Base-by-base conservation (phyloP, 1,140 invertebrate species). In the Apis mellifera region DNA sequence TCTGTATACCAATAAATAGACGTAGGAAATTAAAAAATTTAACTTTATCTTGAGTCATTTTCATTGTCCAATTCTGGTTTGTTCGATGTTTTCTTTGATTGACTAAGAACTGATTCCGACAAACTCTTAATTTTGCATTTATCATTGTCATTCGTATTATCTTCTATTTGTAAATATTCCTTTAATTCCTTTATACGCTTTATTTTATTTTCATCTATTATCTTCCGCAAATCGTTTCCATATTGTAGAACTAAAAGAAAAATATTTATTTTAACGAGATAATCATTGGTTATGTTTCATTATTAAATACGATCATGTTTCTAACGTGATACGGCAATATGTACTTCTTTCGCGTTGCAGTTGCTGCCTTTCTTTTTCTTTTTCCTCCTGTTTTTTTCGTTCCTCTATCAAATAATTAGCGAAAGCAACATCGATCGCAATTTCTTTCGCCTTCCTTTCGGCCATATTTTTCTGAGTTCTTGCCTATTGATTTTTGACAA, bases 1-100 rank as follows among this genome's bases (percentile, higher is more conserved):
- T 84, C 89, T 90, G 90, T 93, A 92, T 90, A 93, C 87, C 88
- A 91, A 93, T 92, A 90, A 91, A 90, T 66, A 91, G 84, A 86
- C 50, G 66, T 73, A 83, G 65, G 57, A 68, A n/a, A n/a, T n/a
- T 75, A 68, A 54, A 48, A 17, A 21, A 52, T 60, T 70, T 71
- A 42, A 12, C 42, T n/a, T 21, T 5, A 42, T 50, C 9, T 48
- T 62, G 19, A 1, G 12, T 48, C 17, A n/a, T 48, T 9, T 11
- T 23, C 7, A 60, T 9, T 17, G n/a, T n/a, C n/a, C n/a, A 32
- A 32, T 11, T 32, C 32, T 32, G 32, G 32, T 32, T 2, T 9
- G 23, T 59, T 66, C 8, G 57, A 52, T 0, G 1, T 0, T 1
- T 52, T 5, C 7, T 52, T 59, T 9, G 13, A 19, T 21, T 19